phyloP scores from a whole-genome alignment of 2,797 vertebrate genomes.

The Helicolenus hilgendorfi region DNA sequence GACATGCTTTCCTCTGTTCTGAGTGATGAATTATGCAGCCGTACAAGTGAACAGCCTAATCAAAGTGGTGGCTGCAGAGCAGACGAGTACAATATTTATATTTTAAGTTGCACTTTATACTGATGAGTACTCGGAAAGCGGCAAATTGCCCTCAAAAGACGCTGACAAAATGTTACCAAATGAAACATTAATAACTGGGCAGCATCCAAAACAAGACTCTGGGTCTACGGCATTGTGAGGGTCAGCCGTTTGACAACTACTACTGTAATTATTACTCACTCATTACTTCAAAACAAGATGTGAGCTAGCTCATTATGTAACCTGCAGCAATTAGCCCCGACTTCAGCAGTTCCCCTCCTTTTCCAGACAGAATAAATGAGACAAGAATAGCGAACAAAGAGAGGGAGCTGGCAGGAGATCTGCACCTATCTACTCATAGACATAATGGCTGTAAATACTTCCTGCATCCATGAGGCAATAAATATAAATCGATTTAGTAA shows the following conservation, averaged over 20 bases:
- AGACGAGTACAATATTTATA: constrained; percentile 68
- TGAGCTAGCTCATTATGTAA: constrained; percentile 28
- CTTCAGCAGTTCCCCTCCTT: constrained; percentile 12
- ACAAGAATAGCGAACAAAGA: constrained; percentile 41
- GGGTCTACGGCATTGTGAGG: not conserved
- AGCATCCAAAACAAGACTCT: constrained; percentile 26
- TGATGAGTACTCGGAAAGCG: constrained; percentile 44
- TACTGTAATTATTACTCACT: constrained; percentile 22
- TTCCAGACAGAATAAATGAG: constrained; percentile 47
- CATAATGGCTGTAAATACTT: constrained; percentile 51
- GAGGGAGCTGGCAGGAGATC: constrained; percentile 27
- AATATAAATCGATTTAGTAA: constrained; percentile 2
- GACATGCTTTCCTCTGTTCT: constrained; percentile 55
- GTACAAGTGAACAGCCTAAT: constrained; percentile 56
- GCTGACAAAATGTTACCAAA: constrained; percentile 36
- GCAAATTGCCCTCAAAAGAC: constrained; percentile 64
- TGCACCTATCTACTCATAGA: constrained; percentile 56
- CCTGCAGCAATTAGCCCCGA: constrained; percentile 45
- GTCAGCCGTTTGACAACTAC: constrained; percentile 12
- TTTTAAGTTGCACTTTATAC: constrained; percentile 68
- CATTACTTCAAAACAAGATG: constrained; percentile 54
- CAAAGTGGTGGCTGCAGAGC: constrained; percentile 47
- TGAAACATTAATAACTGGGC: constrained; percentile 57
- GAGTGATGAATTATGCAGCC: constrained; percentile 78
- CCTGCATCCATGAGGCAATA: constrained; percentile 22